These are phyloP conservation scores for Urechis unicinctus DNA, from an alignment of 2,888 invertebrate genomes.

Conservation along the genomic window DNA sequence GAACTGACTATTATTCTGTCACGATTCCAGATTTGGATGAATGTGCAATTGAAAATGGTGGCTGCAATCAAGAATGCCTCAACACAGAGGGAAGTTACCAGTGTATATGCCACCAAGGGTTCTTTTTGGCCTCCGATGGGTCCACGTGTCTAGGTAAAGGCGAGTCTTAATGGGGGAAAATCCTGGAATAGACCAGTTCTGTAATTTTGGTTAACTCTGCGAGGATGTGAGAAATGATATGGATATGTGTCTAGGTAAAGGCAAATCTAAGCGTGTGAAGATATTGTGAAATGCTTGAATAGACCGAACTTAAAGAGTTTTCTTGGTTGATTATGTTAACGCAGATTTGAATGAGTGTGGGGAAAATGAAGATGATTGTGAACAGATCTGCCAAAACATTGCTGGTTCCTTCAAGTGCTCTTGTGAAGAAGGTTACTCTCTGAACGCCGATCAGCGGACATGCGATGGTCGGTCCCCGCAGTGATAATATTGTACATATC, in stretches of 20 bases:
- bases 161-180: too few species aligned
- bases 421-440: conserved; percentile 13
- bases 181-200: too few species aligned
- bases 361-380: conserved; percentile 28
- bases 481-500: neutral
- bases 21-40: conserved; percentile 5
- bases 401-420: conserved; percentile 14
- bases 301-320: too few species aligned
- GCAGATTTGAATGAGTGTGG: conserved; percentile 34
- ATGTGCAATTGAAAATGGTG: neutral
- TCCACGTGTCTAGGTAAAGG: conserved; percentile 13
- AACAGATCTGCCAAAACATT: conserved; percentile 18
- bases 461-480: conserved; percentile 12
- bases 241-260: too few species aligned
- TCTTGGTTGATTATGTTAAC: neutral
- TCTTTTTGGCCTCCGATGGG: conserved; percentile 10
- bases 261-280: neutral
- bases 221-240: too few species aligned
- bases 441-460: conserved; percentile 11
- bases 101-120: conserved; percentile 15
- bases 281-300: neutral
- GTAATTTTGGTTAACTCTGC: too few species aligned
- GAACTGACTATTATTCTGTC: too few species aligned
- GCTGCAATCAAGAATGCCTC: conserved; percentile 12
- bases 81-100: conserved; percentile 15